phyloP scores from a whole-genome alignment of 2,113 vertebrate genomes.

The Lonchura striata region DNA sequence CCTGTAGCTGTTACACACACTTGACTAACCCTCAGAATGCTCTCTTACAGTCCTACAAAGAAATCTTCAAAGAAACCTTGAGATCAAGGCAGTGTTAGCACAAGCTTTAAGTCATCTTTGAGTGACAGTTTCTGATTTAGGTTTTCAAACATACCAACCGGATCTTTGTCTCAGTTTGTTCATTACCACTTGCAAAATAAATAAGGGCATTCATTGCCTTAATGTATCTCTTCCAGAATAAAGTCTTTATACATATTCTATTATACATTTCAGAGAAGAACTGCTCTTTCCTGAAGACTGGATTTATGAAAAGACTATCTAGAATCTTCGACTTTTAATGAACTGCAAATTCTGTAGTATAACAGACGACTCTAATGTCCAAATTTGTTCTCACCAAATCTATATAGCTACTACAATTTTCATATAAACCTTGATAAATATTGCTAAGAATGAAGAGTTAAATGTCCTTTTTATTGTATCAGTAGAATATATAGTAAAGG shows the following conservation, averaged over 20 bases:
- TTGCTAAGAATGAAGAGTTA: not conserved
- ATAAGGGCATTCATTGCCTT: not conserved
- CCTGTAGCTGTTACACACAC: not conserved
- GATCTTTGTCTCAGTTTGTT: not conserved
- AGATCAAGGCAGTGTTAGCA: constrained; percentile 27
- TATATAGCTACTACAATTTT: not conserved
- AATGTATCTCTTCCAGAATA: not conserved
- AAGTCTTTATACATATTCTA: not conserved
- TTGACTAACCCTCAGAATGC: not conserved
- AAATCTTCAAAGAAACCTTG: constrained; percentile 26
- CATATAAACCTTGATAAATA: constrained; percentile 13
- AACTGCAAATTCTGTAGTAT: not conserved
- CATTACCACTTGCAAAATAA: not conserved
- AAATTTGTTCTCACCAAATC: not conserved
- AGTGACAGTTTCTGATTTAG: not conserved
- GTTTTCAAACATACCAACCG: not conserved
- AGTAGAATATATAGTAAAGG: not conserved
- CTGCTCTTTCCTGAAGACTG: not conserved
- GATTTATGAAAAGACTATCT: not conserved
- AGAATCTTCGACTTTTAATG: not conserved
- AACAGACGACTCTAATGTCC: not conserved
- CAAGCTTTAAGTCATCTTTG: constrained; percentile 22
- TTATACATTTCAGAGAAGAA: not conserved
- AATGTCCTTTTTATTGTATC: not conserved
- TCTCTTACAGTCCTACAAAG: not conserved